phyloP scores from a whole-genome alignment of 23 tunicate species.

The Ciona savignyi region DNA sequence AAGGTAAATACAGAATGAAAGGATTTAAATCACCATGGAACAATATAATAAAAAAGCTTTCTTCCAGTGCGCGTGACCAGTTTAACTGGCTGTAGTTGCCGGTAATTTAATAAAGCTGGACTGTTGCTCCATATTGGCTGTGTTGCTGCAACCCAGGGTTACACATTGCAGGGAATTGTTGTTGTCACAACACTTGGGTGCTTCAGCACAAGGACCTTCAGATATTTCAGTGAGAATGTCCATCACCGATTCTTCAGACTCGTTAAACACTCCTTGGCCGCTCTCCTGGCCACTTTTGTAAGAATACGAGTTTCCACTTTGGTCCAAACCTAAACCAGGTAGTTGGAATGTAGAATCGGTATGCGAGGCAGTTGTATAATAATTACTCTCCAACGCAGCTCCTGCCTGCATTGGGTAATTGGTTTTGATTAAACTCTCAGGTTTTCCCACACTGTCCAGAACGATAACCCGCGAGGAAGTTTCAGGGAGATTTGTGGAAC shows the following conservation, averaged over 20 bases:
- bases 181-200: conserved; percentile 26
- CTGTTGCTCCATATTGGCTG: not conserved
- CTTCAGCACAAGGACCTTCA: not conserved
- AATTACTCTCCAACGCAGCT: not conserved
- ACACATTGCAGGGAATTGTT: conserved; percentile 39
- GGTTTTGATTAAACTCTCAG: not conserved
- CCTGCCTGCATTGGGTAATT: not conserved
- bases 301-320: not conserved
- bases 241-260: not conserved
- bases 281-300: not conserved
- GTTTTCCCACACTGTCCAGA: conserved; percentile 12
- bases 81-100: conserved; percentile 1
- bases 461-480: conserved; percentile 22
- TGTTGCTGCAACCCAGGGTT: conserved; percentile 42
- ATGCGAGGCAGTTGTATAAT: not conserved
- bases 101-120: not conserved
- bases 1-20: too few relatives aligned
- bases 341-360: not conserved
- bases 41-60: too few relatives aligned
- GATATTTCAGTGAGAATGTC: not conserved
- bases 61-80: too few relatives aligned
- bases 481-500: conserved; percentile 4
- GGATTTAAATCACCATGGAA: too few relatives aligned
- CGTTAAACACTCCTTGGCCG: not conserved
- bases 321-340: not conserved